Conservation (phyloP, 2,888 invertebrate species). For the Tiliacea citrago region DNA sequence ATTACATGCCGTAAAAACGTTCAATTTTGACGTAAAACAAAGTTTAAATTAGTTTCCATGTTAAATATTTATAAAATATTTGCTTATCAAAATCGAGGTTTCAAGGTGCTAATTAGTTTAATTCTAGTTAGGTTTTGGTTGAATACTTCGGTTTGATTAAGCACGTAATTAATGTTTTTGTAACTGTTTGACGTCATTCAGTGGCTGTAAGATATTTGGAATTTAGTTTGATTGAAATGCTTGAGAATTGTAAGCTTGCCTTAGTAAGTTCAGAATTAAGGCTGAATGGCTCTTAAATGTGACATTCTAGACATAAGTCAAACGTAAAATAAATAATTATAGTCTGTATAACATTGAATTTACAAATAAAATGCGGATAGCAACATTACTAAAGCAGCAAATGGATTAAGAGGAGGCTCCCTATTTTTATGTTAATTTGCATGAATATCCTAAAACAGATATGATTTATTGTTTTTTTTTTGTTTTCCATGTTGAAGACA, state of each 20-base stretch:
- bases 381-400: neutral
- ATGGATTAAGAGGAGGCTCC: too few species aligned
- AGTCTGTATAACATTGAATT: neutral
- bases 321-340: conserved; percentile 9
- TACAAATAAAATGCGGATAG: neutral
- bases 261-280: neutral
- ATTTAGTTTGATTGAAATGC: neutral
- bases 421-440: too few species aligned
- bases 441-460: too few species aligned
- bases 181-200: conserved; percentile 18
- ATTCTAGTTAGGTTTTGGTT: conserved; percentile 11
- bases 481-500: too few species aligned
- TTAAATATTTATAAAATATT: conserved; percentile 34
- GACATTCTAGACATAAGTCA: neutral
- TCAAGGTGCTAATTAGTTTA: conserved; percentile 13
- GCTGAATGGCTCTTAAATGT: neutral
- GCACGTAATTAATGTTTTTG: conserved; percentile 19
- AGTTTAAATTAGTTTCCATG: conserved; percentile 39
- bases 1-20: neutral
- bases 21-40: conserved; percentile 23
- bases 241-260: neutral
- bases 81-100: neutral
- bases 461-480: too few species aligned
- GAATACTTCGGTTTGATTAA: neutral
- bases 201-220: neutral